Evolutionary conservation across 2,888 invertebrate genomes (phyloP).

Genomic region (Cheilosia vernalis): DNA sequence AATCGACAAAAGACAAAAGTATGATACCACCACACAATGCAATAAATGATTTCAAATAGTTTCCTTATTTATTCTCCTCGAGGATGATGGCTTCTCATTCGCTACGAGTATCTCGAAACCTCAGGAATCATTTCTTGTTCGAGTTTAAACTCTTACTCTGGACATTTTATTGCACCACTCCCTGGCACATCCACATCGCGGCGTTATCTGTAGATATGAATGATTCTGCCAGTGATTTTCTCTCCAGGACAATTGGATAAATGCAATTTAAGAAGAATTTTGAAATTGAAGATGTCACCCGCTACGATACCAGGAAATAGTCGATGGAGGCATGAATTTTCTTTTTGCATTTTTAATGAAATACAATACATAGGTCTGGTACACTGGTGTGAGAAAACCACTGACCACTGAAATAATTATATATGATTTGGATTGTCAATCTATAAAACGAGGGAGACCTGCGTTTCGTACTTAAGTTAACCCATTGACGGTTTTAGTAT

Average conservation of each 20-base stretch:
- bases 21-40: conserved; percentile 49
- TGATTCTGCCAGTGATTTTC: conserved; percentile 4
- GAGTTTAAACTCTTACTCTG: not conserved
- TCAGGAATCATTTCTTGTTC: conserved; percentile 32
- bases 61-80: conserved; percentile 17
- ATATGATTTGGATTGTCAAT: no score
- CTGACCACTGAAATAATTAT: not conserved
- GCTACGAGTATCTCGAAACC: conserved; percentile 40
- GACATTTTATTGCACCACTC: not conserved
- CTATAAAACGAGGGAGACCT: no score
- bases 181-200: not conserved
- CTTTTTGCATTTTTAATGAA: conserved; percentile 47
- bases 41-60: conserved; percentile 55
- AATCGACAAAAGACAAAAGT: conserved; percentile 59
- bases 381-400: conserved; percentile 11
- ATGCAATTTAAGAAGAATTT: conserved; percentile 65
- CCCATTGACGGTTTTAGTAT: no score
- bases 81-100: conserved; percentile 49
- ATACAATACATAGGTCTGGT: conserved; percentile 13
- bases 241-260: not conserved
- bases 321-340: conserved; percentile 16
- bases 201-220: conserved; percentile 21
- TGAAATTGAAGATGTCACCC: conserved; percentile 59
- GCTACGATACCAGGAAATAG: conserved; percentile 38
- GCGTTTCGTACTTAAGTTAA: no score